Evolutionary conservation across 2,888 invertebrate species (phyloP).

Genomic region (Carterocephalus palaemon): DNA sequence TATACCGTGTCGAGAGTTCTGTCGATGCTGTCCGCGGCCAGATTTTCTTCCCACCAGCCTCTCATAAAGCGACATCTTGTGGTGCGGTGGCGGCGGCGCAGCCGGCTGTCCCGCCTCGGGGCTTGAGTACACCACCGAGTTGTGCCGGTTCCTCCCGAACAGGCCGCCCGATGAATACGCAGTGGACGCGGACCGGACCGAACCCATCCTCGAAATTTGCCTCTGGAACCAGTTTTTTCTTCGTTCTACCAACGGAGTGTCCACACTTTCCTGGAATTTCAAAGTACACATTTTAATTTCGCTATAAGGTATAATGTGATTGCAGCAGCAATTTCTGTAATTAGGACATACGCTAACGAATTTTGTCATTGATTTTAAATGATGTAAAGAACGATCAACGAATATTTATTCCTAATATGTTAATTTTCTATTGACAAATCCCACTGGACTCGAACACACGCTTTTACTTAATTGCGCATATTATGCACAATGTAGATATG

Average conservation of each 20-base stretch:
- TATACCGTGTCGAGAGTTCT: conserved; percentile 83
- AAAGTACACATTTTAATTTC: background rate
- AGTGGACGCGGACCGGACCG: conserved; percentile 90
- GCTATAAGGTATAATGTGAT: no score
- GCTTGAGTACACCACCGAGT: conserved; percentile 85
- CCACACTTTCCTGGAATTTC: conserved; percentile 88
- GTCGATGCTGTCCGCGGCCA: conserved; percentile 82
- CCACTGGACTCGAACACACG: no score
- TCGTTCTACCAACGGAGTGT: conserved; percentile 90
- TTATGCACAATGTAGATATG: no score
- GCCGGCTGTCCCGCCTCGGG: conserved; percentile 79
- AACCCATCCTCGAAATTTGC: conserved; percentile 91
- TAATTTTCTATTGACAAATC: no score
- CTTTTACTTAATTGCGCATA: no score
- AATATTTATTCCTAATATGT: no score
- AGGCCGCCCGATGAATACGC: conserved; percentile 88
- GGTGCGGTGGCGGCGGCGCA: conserved; percentile 59
- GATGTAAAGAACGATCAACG: no score
- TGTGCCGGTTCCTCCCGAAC: conserved; percentile 87
- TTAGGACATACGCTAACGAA: no score
- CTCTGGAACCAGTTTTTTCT: conserved; percentile 93
- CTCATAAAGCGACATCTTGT: conserved; percentile 91
- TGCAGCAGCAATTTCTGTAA: no score
- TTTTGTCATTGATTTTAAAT: no score
- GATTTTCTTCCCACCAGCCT: conserved; percentile 90